These are phyloP conservation scores for Cyclophora albipunctata DNA, from an alignment of 2,888 invertebrate species.

Conservation along the genomic window DNA sequence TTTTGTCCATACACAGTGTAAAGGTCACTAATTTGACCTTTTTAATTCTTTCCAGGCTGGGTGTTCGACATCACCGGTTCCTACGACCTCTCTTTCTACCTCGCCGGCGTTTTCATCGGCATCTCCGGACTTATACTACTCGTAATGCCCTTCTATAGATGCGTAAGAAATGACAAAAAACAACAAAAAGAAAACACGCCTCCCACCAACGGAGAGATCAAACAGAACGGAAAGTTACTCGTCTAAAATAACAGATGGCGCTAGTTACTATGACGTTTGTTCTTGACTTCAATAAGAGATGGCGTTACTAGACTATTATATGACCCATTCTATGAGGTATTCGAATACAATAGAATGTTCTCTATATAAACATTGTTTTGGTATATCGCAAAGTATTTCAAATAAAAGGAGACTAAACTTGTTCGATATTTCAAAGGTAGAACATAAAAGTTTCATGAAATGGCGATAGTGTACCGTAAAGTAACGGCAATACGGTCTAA, in stretches of 20 bases:
- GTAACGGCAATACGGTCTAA: too few species aligned
- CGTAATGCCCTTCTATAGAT: slow-evolving; percentile 35
- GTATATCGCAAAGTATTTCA: too few species aligned
- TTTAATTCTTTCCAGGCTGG: slow-evolving; percentile 79
- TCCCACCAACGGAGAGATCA: slow-evolving; percentile 6
- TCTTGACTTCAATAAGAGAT: too few species aligned
- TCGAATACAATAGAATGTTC: too few species aligned
- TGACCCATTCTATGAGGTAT: too few species aligned
- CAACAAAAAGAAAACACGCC: slow-evolving; percentile 33
- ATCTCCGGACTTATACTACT: slow-evolving; percentile 81
- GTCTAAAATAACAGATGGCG: slow-evolving; percentile 4
- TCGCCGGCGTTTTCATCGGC: slow-evolving; percentile 86
- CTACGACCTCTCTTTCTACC: slow-evolving; percentile 87
- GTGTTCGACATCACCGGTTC: slow-evolving; percentile 85
- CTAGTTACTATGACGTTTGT: neutral
- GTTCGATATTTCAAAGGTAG: too few species aligned
- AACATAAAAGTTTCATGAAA: too few species aligned
- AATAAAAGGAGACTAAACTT: too few species aligned
- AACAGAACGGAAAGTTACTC: slow-evolving; percentile 15
- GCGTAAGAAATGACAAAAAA: slow-evolving; percentile 12
- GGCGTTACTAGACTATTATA: too few species aligned
- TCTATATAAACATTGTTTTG: too few species aligned
- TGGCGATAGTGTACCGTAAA: too few species aligned
- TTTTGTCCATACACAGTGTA: too few species aligned
- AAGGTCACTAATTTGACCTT: neutral